A percentile compares a stretch with the other conserved stretches of the same genome.
Evolutionary conservation across 2,888 invertebrate species (phyloP).

Genomic region (Pasiphila rectangulata): DNA sequence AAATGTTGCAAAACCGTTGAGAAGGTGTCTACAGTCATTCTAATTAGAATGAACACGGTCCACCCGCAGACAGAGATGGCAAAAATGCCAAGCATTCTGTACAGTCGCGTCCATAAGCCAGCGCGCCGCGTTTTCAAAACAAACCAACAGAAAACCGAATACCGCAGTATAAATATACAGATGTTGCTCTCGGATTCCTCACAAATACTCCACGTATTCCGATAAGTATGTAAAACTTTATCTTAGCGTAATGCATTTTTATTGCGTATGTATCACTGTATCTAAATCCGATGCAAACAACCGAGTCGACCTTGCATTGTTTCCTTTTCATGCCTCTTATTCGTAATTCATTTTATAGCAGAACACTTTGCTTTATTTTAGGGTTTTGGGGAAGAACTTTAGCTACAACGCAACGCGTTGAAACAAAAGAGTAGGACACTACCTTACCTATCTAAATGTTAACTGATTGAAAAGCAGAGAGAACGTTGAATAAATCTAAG

Average conservation of each 20-base stretch:
- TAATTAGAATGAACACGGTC: constrained; percentile 10
- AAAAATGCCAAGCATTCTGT: constrained; percentile 39
- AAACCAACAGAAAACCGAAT: constrained; percentile 63
- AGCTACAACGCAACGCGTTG: no score
- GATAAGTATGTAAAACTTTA: constrained; percentile 44
- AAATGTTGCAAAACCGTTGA: no score
- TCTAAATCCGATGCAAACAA: constrained; percentile 45
- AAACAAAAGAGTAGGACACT: no score
- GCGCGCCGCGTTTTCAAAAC: constrained; percentile 49
- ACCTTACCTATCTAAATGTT: no score
- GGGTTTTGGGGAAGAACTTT: no score
- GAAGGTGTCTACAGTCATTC: background rate
- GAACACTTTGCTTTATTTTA: no score
- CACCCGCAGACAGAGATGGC: constrained; percentile 23
- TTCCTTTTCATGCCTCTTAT: constrained; percentile 37
- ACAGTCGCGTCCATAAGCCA: constrained; percentile 43
- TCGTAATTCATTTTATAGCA: constrained; percentile 32
- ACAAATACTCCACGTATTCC: constrained; percentile 42
- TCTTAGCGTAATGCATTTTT: constrained; percentile 32
- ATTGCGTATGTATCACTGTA: constrained; percentile 30
- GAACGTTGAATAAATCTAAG: constrained; percentile 31
- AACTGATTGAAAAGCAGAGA: no score
- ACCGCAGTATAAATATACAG: constrained; percentile 66
- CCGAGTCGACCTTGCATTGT: constrained; percentile 62
- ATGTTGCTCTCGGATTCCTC: constrained; percentile 55